Percentiles rank a stretch among this genome's conserved stretches.
Conservation (phyloP, 1,140 invertebrate genomes). For the Gonioctena quinquepunctata region DNA sequence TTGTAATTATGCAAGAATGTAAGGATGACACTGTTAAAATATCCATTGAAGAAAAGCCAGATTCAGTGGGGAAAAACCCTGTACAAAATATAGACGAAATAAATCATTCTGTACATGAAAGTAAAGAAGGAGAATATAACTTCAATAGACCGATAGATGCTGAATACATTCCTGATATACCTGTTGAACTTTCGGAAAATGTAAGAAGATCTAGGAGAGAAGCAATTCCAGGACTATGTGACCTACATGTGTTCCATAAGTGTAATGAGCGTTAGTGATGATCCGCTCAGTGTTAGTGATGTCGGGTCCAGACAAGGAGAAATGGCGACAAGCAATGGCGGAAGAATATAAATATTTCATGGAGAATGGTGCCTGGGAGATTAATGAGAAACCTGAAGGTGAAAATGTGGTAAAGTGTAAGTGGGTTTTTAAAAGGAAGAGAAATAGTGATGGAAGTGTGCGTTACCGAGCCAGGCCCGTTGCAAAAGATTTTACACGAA, state of each 20-base stretch:
- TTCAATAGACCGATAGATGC: no score
- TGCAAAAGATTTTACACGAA: conserved; percentile 52
- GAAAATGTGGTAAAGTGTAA: not conserved
- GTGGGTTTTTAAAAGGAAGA: not conserved
- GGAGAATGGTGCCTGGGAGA: not conserved
- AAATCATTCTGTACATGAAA: not conserved
- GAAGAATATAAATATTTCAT: not conserved
- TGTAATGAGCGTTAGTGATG: not conserved
- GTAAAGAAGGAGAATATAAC: not conserved
- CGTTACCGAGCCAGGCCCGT: conserved; percentile 46
- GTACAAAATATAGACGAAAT: not conserved
- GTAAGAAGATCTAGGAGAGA: not conserved
- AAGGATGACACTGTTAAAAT: not conserved
- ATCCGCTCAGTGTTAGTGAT: not conserved
- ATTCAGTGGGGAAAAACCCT: not conserved
- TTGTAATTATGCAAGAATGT: not conserved
- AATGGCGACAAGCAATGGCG: not conserved
- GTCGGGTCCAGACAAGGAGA: not conserved
- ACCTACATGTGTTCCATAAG: not conserved
- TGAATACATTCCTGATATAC: no score
- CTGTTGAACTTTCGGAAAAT: no score
- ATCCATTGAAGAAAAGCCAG: not conserved
- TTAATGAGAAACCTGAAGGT: not conserved
- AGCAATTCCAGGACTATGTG: not conserved
- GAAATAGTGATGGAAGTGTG: conserved; percentile 18